Base-by-base conservation (phyloP, 2,113 vertebrate species). In the Rhombomys opimus region DNA sequence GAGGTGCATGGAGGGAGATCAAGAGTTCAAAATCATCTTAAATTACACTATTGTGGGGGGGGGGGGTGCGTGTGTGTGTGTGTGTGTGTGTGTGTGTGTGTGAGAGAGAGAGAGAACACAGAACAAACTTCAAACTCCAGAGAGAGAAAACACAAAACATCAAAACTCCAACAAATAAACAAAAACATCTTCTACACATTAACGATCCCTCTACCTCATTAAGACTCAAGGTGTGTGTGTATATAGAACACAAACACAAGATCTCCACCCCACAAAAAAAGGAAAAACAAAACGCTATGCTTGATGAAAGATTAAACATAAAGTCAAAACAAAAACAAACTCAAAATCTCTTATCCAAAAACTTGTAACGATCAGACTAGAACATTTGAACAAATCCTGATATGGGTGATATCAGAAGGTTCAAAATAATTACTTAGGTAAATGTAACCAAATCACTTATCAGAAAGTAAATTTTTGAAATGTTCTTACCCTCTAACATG, bases 321-420 rank as follows among this genome's bases (percentile, higher is more conserved):
- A 61, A 84, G 54, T 23, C 81, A n/a, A 96, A 89, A 94, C 25
- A 89, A 92, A 96, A 89, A 89, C 32, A 92, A 85, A 70, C 38
- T 25, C 4, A 95, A 59, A 27, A 80, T 9, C n/a, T 82, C 59
- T 38, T 91, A 59, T 86, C 41, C 50, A 35, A 78, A 72, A 81
- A n/a, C n/a, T 82, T 87, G 93, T 32, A 90, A 84, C 61, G 84
- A 84, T 67, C 65, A 87, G 75, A 93, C 88, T 11, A 95, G 30
- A 91, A 63, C 32, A 46, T 7, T 76, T 84, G 68, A 92, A 92
- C 41, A 90, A 84, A 91, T 92, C 61, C 70, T 95, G 30, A 97
- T 77, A 91, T 22, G 72, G n/a, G n/a, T 89, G 67, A 72, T 89
- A 92, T 76, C 13, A 54, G n/a, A 76, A 76, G 17, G 52, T 65